Evolutionary conservation across 2,888 invertebrate species (phyloP), one percentile per base, ranked within the genome.

Genomic region (Eueremaeus valkanovi): DNA sequence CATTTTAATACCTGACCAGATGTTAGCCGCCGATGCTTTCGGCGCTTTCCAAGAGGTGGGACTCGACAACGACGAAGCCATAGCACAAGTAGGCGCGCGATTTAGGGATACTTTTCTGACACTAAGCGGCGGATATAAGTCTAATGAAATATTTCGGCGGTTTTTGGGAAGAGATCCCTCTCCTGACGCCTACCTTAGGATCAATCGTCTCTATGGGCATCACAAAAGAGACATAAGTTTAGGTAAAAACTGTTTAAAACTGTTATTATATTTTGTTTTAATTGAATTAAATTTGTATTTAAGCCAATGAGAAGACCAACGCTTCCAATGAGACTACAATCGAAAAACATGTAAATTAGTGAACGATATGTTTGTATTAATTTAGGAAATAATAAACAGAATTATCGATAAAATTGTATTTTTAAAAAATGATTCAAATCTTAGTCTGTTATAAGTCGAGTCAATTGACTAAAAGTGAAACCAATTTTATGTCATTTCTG

Each of bases 121-220:
- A 0, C 86, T 89, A 3, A 95, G 94, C 9, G 94, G 95, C 3
- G 89, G 90, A 77, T 88, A 90, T 79, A 89, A 92, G 79, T 89
- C 93, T 0, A 88, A 88, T 78, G 92, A 95, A 85, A 88, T 93
- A 8, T 97, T 97, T 84, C 87, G 95, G 76, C 87, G 90, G 81
- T 97, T 96, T 84, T 87, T 93, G 78, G 96, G 96, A 0, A 87
- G 96, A 72, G 95, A 97, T 85, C 95, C 95, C 0, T 91, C 91
- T 1, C 89, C 91, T 0, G 90, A 91, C 81, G 92, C 93, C 0
- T 84, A 95, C 51, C 84, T 95, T n/a, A 72, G 16, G 11, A 75
- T 75, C 33, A 75, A 75, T 75, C 72, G 75, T 61, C 51, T 75
- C 6, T 66, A 33, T 6, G 24, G 66, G 1, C 61, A 61, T 16